phyloP scores from a whole-genome alignment of 1,140 invertebrate genomes.

The Ostrea edulis region DNA sequence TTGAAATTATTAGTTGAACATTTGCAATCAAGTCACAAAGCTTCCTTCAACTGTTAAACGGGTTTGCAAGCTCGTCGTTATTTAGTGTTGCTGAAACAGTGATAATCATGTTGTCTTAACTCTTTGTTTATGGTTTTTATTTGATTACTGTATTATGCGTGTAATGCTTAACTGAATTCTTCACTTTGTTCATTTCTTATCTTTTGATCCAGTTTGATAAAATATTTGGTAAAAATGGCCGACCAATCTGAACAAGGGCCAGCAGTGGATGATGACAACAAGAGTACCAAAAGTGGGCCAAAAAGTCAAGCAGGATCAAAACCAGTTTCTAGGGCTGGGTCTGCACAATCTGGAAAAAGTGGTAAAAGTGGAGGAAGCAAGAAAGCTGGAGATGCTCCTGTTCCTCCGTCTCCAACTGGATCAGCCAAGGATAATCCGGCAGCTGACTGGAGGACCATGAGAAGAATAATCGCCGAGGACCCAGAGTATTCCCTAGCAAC shows the following conservation, averaged over 20 bases:
- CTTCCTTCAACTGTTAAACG: too few species aligned
- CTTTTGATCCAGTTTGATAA: neutral
- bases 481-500: slow-evolving; percentile 79
- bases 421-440: slow-evolving; percentile 75
- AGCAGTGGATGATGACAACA: slow-evolving; percentile 64
- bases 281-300: slow-evolving; percentile 65
- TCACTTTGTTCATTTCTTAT: too few species aligned
- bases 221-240: slow-evolving; percentile 51
- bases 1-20: too few species aligned
- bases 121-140: too few species aligned
- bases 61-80: too few species aligned
- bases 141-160: too few species aligned
- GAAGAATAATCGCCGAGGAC: slow-evolving; percentile 80
- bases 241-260: slow-evolving; percentile 60
- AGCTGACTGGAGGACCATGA: slow-evolving; percentile 77
- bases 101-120: too few species aligned
- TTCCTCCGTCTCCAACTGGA: slow-evolving; percentile 61
- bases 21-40: too few species aligned
- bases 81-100: too few species aligned
- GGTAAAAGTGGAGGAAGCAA: slow-evolving; percentile 63
- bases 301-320: slow-evolving; percentile 69
- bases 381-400: slow-evolving; percentile 52
- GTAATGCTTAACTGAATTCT: too few species aligned
- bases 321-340: slow-evolving; percentile 63
- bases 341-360: slow-evolving; percentile 70